These are phyloP conservation scores for Eudorcas thomsonii DNA, from an alignment of 2,113 vertebrate species.

Conservation along the genomic window DNA sequence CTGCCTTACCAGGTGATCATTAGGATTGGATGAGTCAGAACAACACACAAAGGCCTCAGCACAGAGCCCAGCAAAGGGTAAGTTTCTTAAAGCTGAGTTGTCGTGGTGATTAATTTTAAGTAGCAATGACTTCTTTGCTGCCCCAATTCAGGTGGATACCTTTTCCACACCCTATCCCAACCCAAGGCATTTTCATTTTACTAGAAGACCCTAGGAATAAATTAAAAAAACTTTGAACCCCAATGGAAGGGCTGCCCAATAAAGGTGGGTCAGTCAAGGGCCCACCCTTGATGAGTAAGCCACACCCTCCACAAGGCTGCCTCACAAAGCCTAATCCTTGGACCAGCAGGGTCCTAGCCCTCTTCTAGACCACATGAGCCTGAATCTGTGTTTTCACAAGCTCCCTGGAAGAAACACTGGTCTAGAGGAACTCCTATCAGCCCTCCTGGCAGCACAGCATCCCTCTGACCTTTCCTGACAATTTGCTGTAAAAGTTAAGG, in stretches of 20 bases:
- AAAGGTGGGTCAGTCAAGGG: neutral
- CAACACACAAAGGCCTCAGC: neutral
- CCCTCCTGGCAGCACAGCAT: neutral
- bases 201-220: neutral
- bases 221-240: neutral
- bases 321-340: neutral
- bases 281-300: neutral
- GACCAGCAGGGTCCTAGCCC: neutral
- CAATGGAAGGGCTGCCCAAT: neutral
- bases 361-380: neutral
- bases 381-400: neutral
- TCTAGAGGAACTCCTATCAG: neutral
- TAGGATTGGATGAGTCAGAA: neutral
- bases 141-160: neutral
- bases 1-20: neutral
- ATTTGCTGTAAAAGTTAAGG: constrained; percentile 44
- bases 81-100: neutral
- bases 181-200: neutral
- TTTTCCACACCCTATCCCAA: neutral
- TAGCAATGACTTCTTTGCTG: neutral
- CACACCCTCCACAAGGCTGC: neutral
- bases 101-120: neutral
- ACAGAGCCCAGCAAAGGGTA: neutral
- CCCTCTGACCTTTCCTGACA: constrained; percentile 23
- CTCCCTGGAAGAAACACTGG: neutral